Base-by-base conservation (phyloP, 1,140 invertebrate species). In the Lutraria rhynchaena region DNA sequence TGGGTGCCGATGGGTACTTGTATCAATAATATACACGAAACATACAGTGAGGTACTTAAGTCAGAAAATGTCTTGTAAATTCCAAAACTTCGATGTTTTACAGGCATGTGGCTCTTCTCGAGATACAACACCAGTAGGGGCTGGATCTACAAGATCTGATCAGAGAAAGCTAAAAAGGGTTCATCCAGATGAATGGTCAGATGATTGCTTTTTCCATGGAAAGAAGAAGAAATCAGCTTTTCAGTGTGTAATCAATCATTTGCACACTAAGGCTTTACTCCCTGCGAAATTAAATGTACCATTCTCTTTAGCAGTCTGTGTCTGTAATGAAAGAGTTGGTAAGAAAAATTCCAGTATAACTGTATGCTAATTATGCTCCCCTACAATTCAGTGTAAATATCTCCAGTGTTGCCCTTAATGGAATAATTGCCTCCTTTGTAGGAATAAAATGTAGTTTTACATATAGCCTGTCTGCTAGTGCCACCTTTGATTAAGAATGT, bases 171-270 rank as follows among this genome's bases (percentile, higher is more conserved):
- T 75, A 13, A 75, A 75, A 57, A 29, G 71, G 44, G 17, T 75
- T 22, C 9, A n/a, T 41, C 35, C 53, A 22, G 71, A 41, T 0
- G 71, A 75, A 3, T 77, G 74, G 74, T 31, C 33, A 29, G 57
- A 63, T 22, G 74, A 77, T 22, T 77, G 74, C 33, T 77, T 33
- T 22, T 77, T 49, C 31, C 74, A 77, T 29, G 74, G 58, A 1
- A 63, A 63, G 24, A 77, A 63, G 44, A 63, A 65, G 58, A 77
- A 53, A 31, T 63, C 27, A 33, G 35, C 31, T 24, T 77, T 77
- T 41, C 74, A 77, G 44, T 77, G 74, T 35, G 44, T 77, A 4
- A 31, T 65, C 0, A 77, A 77, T 31, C 31, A 49, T n/a, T 41
- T 77, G 22, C 74, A 65, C 7, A 65, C 51, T 31, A 22, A 77